Base-by-base conservation (phyloP, 2,888 invertebrate genomes). In the Cotesia congregata region DNA sequence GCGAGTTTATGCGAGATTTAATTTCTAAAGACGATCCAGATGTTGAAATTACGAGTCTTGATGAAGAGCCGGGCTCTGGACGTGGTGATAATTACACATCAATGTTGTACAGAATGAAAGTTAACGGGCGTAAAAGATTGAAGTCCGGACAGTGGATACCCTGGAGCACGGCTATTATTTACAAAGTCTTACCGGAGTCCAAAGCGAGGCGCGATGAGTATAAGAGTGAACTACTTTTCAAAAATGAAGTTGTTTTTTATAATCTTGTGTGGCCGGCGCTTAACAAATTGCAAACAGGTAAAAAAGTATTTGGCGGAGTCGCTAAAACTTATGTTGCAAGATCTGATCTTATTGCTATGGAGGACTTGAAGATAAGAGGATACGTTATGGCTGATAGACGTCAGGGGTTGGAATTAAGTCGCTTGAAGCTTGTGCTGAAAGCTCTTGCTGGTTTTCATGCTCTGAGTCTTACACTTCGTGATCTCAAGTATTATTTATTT, bases 41-140 rank as follows among this genome's bases (percentile, higher is more conserved):
- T 2, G 87, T 89, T 20, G 85, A 86, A 69, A 85, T 89, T 5
- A 78, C 74, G 4, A 83, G 80, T 71, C 74, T 88, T 38, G 84
- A 94, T 92, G 92, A 93, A 78, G 92, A 93, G 15, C 93, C 92
- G 3, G 94, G 94, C n/a, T 93, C 94, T 0, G 94, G 93, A 76
- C 91, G 94, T 72, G 94, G 94, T 0, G 94, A 94, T 84, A 94
- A 94, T 87, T 94, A 94, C 85, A 94, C 94, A 0, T 94, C 94
- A 6, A 93, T 93, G 91, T 90, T 94, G 6, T 94, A 94, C 87
- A 91, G 94, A 12, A 91, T 94, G 75, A 90, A 91, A 0, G 88
- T 94, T 2, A 92, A 91, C 81, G 94, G 94, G 4, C 87, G 87
- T 15, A 90, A 90, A 76, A 85, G 86, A 50, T 78, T 82, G 0